Conservation (phyloP, 2,113 vertebrate genomes). For the Corvus hawaiiensis region DNA sequence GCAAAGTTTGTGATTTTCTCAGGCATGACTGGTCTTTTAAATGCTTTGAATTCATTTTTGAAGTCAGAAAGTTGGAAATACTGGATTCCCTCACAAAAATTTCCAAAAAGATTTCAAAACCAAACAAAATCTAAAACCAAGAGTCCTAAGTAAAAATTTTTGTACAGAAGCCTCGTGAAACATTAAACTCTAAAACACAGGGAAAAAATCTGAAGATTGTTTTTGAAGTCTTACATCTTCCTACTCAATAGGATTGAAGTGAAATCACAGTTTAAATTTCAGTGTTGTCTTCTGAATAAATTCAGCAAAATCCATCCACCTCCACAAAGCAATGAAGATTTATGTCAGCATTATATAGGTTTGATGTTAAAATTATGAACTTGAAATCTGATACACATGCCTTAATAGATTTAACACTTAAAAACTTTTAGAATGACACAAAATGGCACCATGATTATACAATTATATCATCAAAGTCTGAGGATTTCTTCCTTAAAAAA, state of each 20-base stretch:
- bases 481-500: not conserved
- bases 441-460: not conserved
- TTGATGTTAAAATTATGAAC: not conserved
- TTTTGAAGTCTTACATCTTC: not conserved
- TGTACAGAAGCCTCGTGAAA: not conserved
- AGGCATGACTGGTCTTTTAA: not conserved
- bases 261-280: not conserved
- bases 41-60: not conserved
- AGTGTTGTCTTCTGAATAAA: not conserved
- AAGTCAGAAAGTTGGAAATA: not conserved
- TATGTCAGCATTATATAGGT: not conserved
- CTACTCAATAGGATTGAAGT: not conserved
- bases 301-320: not conserved
- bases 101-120: not conserved
- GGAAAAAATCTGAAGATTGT: not conserved
- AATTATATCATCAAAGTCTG: not conserved
- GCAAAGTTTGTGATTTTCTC: not conserved
- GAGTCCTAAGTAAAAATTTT: not conserved
- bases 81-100: not conserved
- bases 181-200: not conserved
- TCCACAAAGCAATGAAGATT: not conserved
- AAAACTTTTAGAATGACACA: not conserved
- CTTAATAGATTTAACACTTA: not conserved
- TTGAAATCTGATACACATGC: not conserved
- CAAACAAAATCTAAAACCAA: not conserved